Evolutionary conservation across 1,140 invertebrate genomes (phyloP), one percentile per base, ranked within the genome.

Genomic region (Bombus superbus): DNA sequence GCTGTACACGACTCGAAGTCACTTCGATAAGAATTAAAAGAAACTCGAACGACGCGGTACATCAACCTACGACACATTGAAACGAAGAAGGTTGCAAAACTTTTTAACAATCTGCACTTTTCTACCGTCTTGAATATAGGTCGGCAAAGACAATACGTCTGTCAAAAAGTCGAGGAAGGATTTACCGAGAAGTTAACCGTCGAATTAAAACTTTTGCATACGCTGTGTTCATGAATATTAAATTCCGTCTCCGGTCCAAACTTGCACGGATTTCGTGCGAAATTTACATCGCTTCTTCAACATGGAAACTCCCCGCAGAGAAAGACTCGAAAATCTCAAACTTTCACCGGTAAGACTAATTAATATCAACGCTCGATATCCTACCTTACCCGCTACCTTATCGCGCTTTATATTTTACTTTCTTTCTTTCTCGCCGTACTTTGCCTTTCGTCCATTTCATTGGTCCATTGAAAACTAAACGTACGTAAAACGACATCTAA

Each of bases 131-230:
- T 5, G 25, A 25, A 18, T 28, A 10, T 28, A n/a, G 10, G 11
- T 62, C 9, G 38, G 42, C 25, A 28, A 62, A 15, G 35, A 22
- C 25, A 28, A 28, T 25, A 9, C 9, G 3, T 18, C 57, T 59
- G 3, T 35, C 1, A n/a, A 38, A 57, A 35, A 35, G 22, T 6
- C 40, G 6, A 44, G 28, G 9, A 35, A 35, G 44, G 32, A 53
- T 25, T 53, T 32, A 28, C 3, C 1, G 18, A 35, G 15, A 57
- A 59, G 74, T 76, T 76, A 59, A 76, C 74, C 9, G n/a, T 28
- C 32, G 35, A 59, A 76, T 76, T 76, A 59, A 76, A 76, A 76
- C n/a, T 57, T 76, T 35, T 47, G 8, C 47, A 57, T 76, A 57
- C 47, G 25, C 25, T 0, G 47, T 53, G 32, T 35, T 59, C 74